These are phyloP conservation scores for Meghimatium bilineatum DNA, from an alignment of 2,888 invertebrate species.

Conservation along the genomic window DNA sequence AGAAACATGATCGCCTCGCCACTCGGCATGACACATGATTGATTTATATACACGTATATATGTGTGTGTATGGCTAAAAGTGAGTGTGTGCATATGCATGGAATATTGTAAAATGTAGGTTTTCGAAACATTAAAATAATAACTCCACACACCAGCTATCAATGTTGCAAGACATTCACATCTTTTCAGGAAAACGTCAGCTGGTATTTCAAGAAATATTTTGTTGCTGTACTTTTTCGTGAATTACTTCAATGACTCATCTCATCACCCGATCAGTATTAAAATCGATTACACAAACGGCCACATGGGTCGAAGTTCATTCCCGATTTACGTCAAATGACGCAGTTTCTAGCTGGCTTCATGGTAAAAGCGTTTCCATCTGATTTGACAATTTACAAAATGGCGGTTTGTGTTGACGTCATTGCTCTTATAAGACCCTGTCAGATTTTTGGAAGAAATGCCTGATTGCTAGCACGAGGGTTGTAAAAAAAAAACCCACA, in stretches of 20 bases:
- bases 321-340: conserved; percentile 27
- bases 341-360: conserved; percentile 16
- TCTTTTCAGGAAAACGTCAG: background rate
- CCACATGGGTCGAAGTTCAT: conserved; percentile 13
- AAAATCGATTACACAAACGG: conserved; percentile 24
- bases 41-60: too few species aligned
- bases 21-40: too few species aligned
- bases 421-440: background rate
- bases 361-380: background rate
- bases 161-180: background rate
- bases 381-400: conserved; percentile 22
- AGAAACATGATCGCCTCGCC: too few species aligned
- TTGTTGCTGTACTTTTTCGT: background rate
- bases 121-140: too few species aligned
- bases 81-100: too few species aligned
- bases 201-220: background rate
- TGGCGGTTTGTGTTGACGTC: background rate
- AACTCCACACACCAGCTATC: too few species aligned
- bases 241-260: conserved; percentile 22
- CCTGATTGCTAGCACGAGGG: background rate
- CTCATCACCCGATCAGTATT: conserved; percentile 22
- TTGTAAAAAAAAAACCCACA: too few species aligned
- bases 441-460: background rate
- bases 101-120: too few species aligned
- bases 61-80: too few species aligned